Conservation (phyloP, 2,888 invertebrate species). For the Kryphioiulus occultus region DNA sequence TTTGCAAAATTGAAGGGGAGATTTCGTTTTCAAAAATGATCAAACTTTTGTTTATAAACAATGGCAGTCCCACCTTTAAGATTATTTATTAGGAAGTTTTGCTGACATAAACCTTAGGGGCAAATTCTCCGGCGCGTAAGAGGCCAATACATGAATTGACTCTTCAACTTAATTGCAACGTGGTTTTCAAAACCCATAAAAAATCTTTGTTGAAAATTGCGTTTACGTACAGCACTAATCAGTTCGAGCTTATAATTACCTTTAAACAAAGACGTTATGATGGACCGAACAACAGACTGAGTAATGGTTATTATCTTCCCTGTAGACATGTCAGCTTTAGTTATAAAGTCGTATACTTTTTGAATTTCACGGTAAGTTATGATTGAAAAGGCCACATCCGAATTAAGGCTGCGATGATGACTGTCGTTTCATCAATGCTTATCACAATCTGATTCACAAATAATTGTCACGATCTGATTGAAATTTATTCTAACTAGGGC, state of each 20-base stretch:
- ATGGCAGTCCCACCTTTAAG: background rate
- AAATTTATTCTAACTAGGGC: too few relatives aligned
- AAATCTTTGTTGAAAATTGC: background rate
- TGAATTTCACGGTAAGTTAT: background rate
- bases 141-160: background rate
- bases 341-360: background rate
- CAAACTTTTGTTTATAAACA: constrained; percentile 1
- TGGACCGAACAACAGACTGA: background rate
- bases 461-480: too few relatives aligned
- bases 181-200: background rate
- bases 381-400: background rate
- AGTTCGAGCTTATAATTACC: background rate
- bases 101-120: background rate
- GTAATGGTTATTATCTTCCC: background rate
- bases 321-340: background rate
- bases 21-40: background rate
- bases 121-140: background rate
- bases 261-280: background rate
- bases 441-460: background rate
- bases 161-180: background rate
- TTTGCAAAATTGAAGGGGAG: background rate
- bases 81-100: background rate
- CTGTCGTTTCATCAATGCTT: background rate
- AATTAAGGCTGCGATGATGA: background rate
- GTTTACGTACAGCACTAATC: constrained; percentile 13